Conservation (phyloP, 1,140 invertebrate species). For the Oryzaephilus surinamensis region DNA sequence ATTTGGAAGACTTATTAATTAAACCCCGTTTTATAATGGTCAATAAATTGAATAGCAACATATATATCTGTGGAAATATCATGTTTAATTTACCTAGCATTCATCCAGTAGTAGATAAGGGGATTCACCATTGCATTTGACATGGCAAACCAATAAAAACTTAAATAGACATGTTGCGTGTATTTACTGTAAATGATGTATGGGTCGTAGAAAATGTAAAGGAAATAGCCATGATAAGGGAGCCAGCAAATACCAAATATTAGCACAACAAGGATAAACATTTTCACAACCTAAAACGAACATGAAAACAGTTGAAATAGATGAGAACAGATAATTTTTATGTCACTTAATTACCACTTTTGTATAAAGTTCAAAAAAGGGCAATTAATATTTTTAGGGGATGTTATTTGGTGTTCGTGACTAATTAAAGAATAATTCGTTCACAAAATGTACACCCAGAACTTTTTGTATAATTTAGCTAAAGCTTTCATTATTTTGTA, state of each 20-base stretch:
- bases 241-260: conserved; percentile 85
- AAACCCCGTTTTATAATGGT: background rate
- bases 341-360: too few relatives aligned
- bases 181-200: conserved; percentile 58
- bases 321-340: too few relatives aligned
- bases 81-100: conserved; percentile 47
- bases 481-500: too few relatives aligned
- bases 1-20: background rate
- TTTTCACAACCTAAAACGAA: conserved; percentile 71
- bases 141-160: conserved; percentile 89
- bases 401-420: too few relatives aligned
- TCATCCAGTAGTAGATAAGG: conserved; percentile 89
- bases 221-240: conserved; percentile 80
- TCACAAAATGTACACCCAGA: too few relatives aligned
- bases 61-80: too few relatives aligned
- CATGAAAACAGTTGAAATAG: conserved; percentile 11
- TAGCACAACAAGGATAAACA: conserved; percentile 72
- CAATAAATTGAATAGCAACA: too few relatives aligned
- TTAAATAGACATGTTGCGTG: conserved; percentile 70
- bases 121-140: conserved; percentile 87
- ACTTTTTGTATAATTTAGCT: too few relatives aligned
- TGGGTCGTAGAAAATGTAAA: conserved; percentile 68
- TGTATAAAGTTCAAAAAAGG: too few relatives aligned
- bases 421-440: too few relatives aligned
- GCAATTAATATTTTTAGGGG: too few relatives aligned